These are phyloP conservation scores for Calidris pygmaea DNA, from an alignment of 2,113 vertebrate species.

Conservation along the genomic window DNA sequence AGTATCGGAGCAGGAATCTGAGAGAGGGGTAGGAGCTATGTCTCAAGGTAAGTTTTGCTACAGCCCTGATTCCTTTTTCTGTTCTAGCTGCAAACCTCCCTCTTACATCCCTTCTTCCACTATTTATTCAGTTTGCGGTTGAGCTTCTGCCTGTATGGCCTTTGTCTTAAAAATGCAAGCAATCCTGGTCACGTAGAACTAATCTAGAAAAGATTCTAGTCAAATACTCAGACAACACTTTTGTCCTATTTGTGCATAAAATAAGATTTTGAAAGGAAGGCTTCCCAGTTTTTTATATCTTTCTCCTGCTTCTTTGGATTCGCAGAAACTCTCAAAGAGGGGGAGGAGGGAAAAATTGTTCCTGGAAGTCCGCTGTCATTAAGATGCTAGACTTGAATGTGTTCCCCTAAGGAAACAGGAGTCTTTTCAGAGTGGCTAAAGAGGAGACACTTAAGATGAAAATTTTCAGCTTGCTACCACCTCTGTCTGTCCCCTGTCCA, in stretches of 20 bases:
- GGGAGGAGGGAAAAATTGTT: background rate
- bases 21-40: background rate
- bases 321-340: background rate
- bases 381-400: background rate
- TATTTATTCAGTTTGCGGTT: background rate
- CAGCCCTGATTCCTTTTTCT: background rate
- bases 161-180: background rate
- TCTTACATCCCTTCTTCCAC: background rate
- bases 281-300: background rate
- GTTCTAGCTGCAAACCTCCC: background rate
- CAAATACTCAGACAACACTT: background rate
- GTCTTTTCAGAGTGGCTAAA: background rate
- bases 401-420: background rate
- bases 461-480: background rate
- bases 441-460: background rate
- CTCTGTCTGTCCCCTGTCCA: background rate
- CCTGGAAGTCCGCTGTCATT: background rate
- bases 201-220: background rate
- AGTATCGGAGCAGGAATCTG: background rate
- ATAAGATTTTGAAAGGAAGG: background rate
- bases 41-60: slow-evolving; percentile 53
- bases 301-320: background rate
- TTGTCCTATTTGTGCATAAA: background rate
- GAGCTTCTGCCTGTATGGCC: background rate
- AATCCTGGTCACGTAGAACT: background rate